Evolutionary conservation across 2,797 vertebrate genomes (phyloP).

Genomic region (Neosilurus mollespiculum): DNA sequence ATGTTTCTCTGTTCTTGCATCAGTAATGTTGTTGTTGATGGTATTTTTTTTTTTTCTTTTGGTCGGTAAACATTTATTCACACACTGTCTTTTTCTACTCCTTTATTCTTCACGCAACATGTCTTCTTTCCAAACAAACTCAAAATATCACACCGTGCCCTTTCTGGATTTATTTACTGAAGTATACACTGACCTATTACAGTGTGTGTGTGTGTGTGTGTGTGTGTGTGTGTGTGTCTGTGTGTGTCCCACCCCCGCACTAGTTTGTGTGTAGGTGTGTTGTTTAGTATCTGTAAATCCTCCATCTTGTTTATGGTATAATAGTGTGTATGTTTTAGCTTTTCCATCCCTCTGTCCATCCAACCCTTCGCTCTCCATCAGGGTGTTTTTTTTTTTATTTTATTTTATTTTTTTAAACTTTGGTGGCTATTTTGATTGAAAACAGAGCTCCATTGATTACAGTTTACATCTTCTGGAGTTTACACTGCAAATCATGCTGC

Average conservation of each 20-base stretch:
- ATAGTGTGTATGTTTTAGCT: conserved; percentile 42
- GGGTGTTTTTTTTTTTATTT: neutral
- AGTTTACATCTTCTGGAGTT: conserved; percentile 63
- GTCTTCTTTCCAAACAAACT: conserved; percentile 10
- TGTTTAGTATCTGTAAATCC: neutral
- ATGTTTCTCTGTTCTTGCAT: neutral
- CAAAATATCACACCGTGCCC: conserved; percentile 24
- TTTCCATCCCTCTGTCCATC: neutral
- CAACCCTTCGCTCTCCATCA: neutral
- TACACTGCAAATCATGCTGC: conserved; percentile 68
- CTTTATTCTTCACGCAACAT: neutral
- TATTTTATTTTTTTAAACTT: conserved; percentile 12
- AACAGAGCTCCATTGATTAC: conserved; percentile 52
- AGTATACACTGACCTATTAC: conserved; percentile 6
- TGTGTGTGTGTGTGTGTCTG: too few relatives aligned
- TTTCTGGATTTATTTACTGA: conserved; percentile 16
- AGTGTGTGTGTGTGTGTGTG: neutral
- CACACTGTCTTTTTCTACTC: neutral
- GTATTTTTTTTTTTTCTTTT: neutral
- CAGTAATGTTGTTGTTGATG: neutral
- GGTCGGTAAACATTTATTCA: neutral
- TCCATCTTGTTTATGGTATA: conserved; percentile 24
- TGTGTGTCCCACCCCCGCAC: neutral
- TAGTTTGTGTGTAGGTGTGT: neutral
- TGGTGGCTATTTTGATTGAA: conserved; percentile 48